These are phyloP conservation scores for Lasioglossum marginatum DNA, from an alignment of 2,888 invertebrate genomes.

Conservation along the genomic window DNA sequence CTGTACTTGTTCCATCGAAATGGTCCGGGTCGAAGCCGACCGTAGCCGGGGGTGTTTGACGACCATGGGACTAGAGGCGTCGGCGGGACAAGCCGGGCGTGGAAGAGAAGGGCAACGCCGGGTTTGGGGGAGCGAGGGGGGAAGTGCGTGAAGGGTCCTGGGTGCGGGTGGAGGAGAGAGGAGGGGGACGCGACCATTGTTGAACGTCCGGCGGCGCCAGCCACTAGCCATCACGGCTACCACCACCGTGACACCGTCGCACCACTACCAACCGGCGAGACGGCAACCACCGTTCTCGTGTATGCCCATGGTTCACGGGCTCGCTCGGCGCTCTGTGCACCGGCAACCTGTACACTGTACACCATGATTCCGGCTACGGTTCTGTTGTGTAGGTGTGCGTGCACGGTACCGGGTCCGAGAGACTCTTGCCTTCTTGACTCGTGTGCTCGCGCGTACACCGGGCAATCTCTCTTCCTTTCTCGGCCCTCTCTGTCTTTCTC, in stretches of 20 bases:
- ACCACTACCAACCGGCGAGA: conserved; percentile 54
- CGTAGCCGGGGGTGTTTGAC: conserved; percentile 80
- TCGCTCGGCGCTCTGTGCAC: conserved; percentile 48
- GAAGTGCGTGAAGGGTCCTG: conserved; percentile 42
- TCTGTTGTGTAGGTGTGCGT: conserved; percentile 41
- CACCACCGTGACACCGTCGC: conserved; percentile 51
- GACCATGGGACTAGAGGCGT: conserved; percentile 75
- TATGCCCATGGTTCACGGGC: conserved; percentile 50
- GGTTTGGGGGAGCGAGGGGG: conserved; percentile 26
- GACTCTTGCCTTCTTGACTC: conserved; percentile 61
- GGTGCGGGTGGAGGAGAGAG: conserved; percentile 51
- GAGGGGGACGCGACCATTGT: conserved; percentile 75
- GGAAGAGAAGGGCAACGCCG: conserved; percentile 65
- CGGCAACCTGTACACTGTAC: conserved; percentile 75
- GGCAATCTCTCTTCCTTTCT: conserved; percentile 3
- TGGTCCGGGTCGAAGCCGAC: conserved; percentile 66
- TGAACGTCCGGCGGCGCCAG: conserved; percentile 83
- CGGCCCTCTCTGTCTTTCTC: conserved; percentile 22
- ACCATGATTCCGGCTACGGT: conserved; percentile 75
- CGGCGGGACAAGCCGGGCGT: conserved; percentile 74
- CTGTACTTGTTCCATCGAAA: conserved; percentile 48
- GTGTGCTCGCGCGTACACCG: conserved; percentile 52
- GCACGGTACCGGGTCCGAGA: conserved; percentile 12
- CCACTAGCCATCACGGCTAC: conserved; percentile 78
- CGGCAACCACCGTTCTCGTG: conserved; percentile 65